Evolutionary conservation across 2,888 invertebrate genomes (phyloP).

Genomic region (Folsomia manolachei): DNA sequence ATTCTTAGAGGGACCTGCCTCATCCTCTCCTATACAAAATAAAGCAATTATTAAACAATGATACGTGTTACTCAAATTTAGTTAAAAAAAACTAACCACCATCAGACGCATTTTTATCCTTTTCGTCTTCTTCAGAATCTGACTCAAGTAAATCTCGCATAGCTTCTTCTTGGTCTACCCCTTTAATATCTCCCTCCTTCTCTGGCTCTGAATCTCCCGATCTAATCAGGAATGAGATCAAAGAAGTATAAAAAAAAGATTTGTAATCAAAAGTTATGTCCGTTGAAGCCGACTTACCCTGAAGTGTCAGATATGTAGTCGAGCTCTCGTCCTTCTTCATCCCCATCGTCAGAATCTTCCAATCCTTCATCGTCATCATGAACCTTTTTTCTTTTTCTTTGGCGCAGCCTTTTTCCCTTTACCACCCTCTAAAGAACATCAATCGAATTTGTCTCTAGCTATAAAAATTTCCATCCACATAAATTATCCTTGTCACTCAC

Average conservation of each 20-base stretch:
- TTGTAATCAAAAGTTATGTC: no score
- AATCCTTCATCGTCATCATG: conserved; percentile 84
- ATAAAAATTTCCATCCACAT: no score
- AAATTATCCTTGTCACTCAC: conserved; percentile 57
- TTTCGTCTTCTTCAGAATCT: conserved; percentile 74
- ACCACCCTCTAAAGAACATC: no score
- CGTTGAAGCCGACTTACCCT: conserved; percentile 55
- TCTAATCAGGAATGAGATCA: conserved; percentile 39
- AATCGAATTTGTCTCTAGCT: conserved; percentile 10
- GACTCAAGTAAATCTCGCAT: conserved; percentile 81
- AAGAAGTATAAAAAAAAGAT: no score
- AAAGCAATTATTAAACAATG: not conserved
- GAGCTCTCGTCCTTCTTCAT: conserved; percentile 89
- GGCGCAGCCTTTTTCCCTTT: conserved; percentile 57
- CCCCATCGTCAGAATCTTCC: conserved; percentile 96
- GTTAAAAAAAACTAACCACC: not conserved
- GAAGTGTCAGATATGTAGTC: conserved; percentile 92
- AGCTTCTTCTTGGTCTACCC: conserved; percentile 88
- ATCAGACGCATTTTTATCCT: conserved; percentile 63
- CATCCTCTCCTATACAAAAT: conserved; percentile 21
- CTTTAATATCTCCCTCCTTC: conserved; percentile 74
- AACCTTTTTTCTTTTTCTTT: conserved; percentile 67
- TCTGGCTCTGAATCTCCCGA: conserved; percentile 53
- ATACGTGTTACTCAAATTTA: not conserved
- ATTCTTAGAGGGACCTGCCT: conserved; percentile 58